These are phyloP conservation scores for Pangasianodon hypophthalmus DNA, from an alignment of 2,113 vertebrate genomes.

Conservation along the genomic window DNA sequence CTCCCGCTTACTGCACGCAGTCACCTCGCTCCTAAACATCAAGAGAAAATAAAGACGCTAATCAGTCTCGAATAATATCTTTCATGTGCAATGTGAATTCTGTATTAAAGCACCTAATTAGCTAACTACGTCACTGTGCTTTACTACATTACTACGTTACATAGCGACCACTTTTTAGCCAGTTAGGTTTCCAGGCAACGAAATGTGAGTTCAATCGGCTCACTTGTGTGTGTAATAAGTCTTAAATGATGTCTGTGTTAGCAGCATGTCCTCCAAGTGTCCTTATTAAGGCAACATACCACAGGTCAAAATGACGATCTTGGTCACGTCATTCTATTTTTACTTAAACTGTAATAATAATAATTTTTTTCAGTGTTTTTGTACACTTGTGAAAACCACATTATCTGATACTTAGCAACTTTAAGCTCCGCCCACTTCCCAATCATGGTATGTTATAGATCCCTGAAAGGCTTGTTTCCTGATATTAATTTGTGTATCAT, in stretches of 20 bases:
- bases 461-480: not conserved
- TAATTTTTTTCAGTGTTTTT: too few relatives aligned
- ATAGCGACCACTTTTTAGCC: not conserved
- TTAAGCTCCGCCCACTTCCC: not conserved
- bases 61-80: not conserved
- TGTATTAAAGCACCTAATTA: not conserved
- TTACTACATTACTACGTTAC: not conserved
- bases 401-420: not conserved
- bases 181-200: not conserved
- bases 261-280: too few relatives aligned
- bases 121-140: not conserved
- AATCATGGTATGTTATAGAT: not conserved
- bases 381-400: not conserved
- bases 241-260: not conserved
- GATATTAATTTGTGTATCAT: not conserved
- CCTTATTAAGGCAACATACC: not conserved
- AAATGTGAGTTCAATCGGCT: not conserved
- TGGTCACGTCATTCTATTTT: not conserved
- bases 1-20: too few relatives aligned
- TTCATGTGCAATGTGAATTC: not conserved
- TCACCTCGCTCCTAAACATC: too few relatives aligned
- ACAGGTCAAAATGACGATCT: not conserved
- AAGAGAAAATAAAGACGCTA: not conserved
- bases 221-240: not conserved
- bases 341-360: not conserved